A percentile compares a stretch with the other conserved stretches of the same genome.
phyloP scores from a whole-genome alignment of 2,797 vertebrate genomes.

The Syngnathus rostellatus region DNA sequence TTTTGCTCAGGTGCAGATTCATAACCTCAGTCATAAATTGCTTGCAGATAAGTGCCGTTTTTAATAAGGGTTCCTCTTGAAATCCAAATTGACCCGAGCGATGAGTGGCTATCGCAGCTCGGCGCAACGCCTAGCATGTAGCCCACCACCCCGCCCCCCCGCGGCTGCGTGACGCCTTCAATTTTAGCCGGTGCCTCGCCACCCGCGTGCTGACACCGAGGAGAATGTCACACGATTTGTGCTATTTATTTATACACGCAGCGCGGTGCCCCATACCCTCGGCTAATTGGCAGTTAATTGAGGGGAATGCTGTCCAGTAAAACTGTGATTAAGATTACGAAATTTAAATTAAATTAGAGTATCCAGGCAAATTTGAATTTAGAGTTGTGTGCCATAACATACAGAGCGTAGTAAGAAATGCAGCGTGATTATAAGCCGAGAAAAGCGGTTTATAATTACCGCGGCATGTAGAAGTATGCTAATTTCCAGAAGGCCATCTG shows the following conservation, averaged over 20 bases:
- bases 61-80: conserved; percentile 44
- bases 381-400: too few species aligned
- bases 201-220: too few species aligned
- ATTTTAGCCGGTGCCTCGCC: neutral
- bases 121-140: conserved; percentile 25
- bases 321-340: too few species aligned
- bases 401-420: too few species aligned
- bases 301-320: too few species aligned
- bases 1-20: conserved; percentile 19
- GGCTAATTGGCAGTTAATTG: neutral
- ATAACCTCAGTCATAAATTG: conserved; percentile 23
- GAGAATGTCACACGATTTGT: neutral
- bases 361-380: too few species aligned
- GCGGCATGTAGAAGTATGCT: too few species aligned
- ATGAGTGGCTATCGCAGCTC: conserved; percentile 7
- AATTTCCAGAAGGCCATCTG: too few species aligned
- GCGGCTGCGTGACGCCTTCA: neutral
- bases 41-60: conserved; percentile 14
- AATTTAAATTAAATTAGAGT: too few species aligned
- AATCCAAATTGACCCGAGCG: conserved; percentile 36
- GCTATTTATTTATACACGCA: neutral
- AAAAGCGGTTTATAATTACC: too few species aligned
- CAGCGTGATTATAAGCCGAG: too few species aligned
- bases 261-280: neutral
- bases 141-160: conserved; percentile 9